phyloP scores from a whole-genome alignment of 2,797 vertebrate species.

The Pempheris klunzingeri region DNA sequence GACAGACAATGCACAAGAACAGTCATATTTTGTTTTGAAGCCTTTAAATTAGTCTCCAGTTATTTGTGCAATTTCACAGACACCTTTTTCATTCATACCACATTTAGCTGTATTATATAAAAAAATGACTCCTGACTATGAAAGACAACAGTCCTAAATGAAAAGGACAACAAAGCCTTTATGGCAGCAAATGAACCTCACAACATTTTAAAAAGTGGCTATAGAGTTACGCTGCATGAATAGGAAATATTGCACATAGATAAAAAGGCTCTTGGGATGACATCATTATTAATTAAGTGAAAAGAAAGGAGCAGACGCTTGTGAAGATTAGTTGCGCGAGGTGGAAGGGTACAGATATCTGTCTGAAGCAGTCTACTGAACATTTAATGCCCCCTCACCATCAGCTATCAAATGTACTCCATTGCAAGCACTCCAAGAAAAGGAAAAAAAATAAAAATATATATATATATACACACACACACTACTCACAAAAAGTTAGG shows the following conservation, averaged over 20 bases:
- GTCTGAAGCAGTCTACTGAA: constrained; percentile 34
- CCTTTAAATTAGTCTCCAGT: constrained; percentile 70
- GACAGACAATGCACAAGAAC: constrained; percentile 76
- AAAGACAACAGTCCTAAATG: constrained; percentile 61
- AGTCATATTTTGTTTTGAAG: constrained; percentile 71
- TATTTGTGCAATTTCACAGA: constrained; percentile 69
- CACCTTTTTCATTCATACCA: constrained; percentile 66
- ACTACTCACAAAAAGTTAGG: too few species aligned
- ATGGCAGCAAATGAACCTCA: constrained; percentile 63
- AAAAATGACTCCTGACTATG: constrained; percentile 37
- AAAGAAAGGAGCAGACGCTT: constrained; percentile 54
- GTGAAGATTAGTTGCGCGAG: constrained; percentile 44
- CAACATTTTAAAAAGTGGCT: constrained; percentile 58
- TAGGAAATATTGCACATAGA: constrained; percentile 78
- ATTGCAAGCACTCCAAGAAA: constrained; percentile 30
- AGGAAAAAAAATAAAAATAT: constrained; percentile 17
- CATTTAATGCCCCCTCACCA: constrained; percentile 13
- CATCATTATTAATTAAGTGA: constrained; percentile 79
- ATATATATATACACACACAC: too few species aligned
- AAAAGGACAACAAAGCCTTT: constrained; percentile 60
- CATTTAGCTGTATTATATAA: constrained; percentile 51
- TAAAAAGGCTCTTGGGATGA: constrained; percentile 80
- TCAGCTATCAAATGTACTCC: constrained; percentile 33
- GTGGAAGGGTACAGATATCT: constrained; percentile 41
- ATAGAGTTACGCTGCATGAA: constrained; percentile 61